These are phyloP conservation scores for Samia ricini DNA, from an alignment of 1,140 invertebrate species.

Conservation along the genomic window DNA sequence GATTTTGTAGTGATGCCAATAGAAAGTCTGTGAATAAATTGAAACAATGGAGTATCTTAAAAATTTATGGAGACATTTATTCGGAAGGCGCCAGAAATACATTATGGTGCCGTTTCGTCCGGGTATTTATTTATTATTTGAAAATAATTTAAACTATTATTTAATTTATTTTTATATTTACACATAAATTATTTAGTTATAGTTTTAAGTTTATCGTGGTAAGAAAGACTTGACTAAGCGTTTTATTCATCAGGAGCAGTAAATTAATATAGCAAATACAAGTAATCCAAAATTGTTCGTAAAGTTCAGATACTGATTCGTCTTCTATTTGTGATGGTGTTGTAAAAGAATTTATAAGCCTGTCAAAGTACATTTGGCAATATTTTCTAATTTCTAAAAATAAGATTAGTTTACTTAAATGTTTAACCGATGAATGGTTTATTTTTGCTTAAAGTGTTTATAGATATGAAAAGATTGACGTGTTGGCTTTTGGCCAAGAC, in stretches of 20 bases:
- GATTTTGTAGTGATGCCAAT: conserved; percentile 9
- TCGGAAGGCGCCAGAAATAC: conserved; percentile 51
- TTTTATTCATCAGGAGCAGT: not conserved
- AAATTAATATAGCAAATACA: not conserved
- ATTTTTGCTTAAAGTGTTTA: conserved; percentile 5
- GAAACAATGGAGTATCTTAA: conserved; percentile 57
- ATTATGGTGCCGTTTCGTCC: conserved; percentile 66
- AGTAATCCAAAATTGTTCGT: not conserved
- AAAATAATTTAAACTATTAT: not conserved
- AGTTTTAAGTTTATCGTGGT: not conserved
- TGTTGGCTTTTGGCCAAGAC: conserved; percentile 26
- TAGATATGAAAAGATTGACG: conserved; percentile 10
- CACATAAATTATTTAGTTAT: not conserved
- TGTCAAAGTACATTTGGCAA: not conserved
- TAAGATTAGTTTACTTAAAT: conserved; percentile 3
- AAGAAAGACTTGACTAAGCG: not conserved
- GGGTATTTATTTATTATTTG: conserved; percentile 46
- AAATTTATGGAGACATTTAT: conserved; percentile 56
- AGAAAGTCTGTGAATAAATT: not conserved
- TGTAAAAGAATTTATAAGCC: not conserved
- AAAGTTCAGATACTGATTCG: not conserved
- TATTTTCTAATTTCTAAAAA: not conserved
- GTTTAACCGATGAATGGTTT: not conserved
- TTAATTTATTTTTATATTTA: not conserved
- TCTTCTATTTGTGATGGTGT: not conserved